phyloP scores from a whole-genome alignment of 2,113 vertebrate species.

The Rattus rattus region DNA sequence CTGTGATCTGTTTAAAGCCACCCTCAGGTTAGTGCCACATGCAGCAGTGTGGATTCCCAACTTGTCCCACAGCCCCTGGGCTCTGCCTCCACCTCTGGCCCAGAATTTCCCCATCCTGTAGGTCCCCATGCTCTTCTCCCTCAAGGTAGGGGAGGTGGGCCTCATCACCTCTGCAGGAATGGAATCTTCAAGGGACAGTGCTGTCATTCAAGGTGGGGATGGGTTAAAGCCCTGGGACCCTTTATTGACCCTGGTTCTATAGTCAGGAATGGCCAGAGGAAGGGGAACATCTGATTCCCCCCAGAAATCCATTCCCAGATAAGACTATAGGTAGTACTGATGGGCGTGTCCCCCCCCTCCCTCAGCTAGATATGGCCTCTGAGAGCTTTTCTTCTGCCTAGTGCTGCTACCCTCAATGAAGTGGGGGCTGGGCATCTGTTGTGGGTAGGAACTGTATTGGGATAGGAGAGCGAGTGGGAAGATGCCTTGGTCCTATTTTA shows the following conservation, averaged over 20 bases:
- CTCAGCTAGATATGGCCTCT: too few relatives aligned
- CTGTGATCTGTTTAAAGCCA: neutral
- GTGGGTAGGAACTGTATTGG: neutral
- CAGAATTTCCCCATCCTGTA: neutral
- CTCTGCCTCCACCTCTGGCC: neutral
- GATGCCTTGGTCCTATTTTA: neutral
- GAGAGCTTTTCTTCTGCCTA: neutral
- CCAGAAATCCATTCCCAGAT: neutral
- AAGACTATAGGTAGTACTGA: too few relatives aligned
- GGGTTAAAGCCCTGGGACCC: too few relatives aligned
- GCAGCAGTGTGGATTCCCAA: neutral
- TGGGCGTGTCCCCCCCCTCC: neutral
- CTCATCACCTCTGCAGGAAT: neutral
- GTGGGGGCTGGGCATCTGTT: neutral
- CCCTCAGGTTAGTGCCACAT: fast-evolving
- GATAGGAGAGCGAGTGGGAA: fast-evolving
- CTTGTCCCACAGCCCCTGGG: too few relatives aligned
- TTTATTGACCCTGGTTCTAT: fast-evolving
- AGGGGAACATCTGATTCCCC: fast-evolving
- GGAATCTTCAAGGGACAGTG: neutral
- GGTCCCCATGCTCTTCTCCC: fast-evolving
- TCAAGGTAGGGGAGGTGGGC: neutral
- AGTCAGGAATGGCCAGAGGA: fast-evolving
- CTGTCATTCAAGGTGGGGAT: too few relatives aligned
- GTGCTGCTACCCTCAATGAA: neutral